phyloP scores from a whole-genome alignment of 2,797 vertebrate genomes.

The Hipposideros larvatus region DNA sequence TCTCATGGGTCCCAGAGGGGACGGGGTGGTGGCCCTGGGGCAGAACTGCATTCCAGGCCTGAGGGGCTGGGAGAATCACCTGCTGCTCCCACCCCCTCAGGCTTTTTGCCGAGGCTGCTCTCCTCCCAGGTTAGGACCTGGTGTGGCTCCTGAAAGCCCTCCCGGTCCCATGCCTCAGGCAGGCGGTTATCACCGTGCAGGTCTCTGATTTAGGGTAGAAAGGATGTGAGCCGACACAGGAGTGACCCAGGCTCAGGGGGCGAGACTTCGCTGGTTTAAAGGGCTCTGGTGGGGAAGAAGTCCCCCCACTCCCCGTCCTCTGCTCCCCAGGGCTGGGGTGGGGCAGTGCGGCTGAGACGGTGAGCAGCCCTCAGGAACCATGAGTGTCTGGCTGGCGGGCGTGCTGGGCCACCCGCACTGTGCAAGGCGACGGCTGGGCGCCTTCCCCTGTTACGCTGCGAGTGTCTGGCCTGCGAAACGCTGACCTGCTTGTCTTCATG shows the following conservation, averaged over 20 bases:
- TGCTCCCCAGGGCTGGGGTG: not conserved
- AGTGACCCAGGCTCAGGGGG: not conserved
- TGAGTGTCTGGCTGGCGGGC: not conserved
- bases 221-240: not conserved
- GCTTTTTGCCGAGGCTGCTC: too few species aligned
- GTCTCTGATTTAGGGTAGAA: not conserved
- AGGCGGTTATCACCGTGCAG: not conserved
- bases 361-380: not conserved
- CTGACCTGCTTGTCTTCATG: not conserved
- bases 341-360: not conserved
- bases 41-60: not conserved
- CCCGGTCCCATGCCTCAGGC: rapidly evolving
- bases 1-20: not conserved
- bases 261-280: not conserved
- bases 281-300: too few species aligned
- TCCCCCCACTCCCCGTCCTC: too few species aligned
- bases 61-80: not conserved
- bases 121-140: not conserved
- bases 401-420: not conserved
- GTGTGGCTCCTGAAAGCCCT: not conserved
- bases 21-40: too few species aligned
- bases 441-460: too few species aligned
- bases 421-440: not conserved
- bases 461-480: too few species aligned
- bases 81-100: too few species aligned